Conservation (phyloP, 2,888 invertebrate genomes). For the Leptinotarsa haldemani region DNA sequence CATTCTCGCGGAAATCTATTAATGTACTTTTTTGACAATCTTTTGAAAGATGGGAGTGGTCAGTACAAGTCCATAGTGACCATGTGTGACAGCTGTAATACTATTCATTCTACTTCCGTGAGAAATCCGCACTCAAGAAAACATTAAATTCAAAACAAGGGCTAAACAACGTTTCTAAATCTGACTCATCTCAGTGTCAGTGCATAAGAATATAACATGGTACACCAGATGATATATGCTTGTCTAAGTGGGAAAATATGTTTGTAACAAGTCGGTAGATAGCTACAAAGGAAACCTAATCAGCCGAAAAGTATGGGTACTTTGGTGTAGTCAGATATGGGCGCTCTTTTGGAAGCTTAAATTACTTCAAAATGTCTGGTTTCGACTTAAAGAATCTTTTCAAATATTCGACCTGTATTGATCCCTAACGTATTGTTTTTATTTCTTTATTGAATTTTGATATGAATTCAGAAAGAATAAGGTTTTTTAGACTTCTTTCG, state of each 20-base stretch:
- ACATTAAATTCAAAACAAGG: not conserved
- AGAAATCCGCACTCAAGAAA: not conserved
- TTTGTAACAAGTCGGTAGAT: slow-evolving; percentile 54
- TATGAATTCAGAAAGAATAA: not conserved
- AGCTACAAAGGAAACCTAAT: slow-evolving; percentile 52
- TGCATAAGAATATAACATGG: slow-evolving; percentile 25
- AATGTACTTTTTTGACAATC: too few species aligned
- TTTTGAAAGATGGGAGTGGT: too few species aligned
- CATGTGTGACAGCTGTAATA: too few species aligned
- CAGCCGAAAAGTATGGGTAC: slow-evolving; percentile 48
- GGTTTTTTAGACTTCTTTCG: too few species aligned
- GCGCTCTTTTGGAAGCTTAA: slow-evolving; percentile 34
- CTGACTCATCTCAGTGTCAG: slow-evolving; percentile 35
- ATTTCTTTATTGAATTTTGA: not conserved
- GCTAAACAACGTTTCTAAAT: not conserved
- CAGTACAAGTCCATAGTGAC: too few species aligned
- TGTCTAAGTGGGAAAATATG: slow-evolving; percentile 57
- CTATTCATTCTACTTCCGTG: too few species aligned
- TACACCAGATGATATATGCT: slow-evolving; percentile 50
- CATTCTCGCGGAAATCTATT: too few species aligned
- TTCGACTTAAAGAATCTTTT: slow-evolving; percentile 27
- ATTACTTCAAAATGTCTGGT: slow-evolving; percentile 34
- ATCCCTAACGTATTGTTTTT: not conserved
- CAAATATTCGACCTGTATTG: slow-evolving; percentile 27
- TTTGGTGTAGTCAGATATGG: slow-evolving; percentile 46